Percentiles rank a stretch among this genome's conserved stretches.
These are phyloP conservation scores for Diorhabda sublineata DNA, from an alignment of 1,140 invertebrate genomes.

Conservation along the genomic window DNA sequence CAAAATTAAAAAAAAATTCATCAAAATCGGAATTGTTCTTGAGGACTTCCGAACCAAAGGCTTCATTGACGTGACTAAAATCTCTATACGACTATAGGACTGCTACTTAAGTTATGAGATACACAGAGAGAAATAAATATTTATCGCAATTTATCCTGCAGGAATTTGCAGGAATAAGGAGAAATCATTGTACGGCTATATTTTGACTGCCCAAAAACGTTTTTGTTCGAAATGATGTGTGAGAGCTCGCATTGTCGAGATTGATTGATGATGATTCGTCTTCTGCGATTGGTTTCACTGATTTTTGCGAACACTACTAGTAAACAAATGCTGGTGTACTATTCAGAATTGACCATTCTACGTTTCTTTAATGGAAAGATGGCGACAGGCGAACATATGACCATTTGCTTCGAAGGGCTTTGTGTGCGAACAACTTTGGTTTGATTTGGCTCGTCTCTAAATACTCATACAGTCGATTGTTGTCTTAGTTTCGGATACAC, in stretches of 20 bases:
- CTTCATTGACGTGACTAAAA: too few species aligned
- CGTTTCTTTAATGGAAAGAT: neutral
- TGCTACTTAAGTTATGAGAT: too few species aligned
- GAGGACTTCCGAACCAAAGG: too few species aligned
- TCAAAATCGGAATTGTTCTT: too few species aligned
- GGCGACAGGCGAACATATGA: neutral
- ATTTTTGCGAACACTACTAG: neutral
- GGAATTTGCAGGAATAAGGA: neutral
- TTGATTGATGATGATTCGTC: neutral
- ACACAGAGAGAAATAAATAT: too few species aligned
- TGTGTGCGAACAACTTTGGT: neutral
- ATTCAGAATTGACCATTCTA: neutral
- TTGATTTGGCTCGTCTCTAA: too few species aligned
- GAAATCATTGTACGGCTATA: neutral
- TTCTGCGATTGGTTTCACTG: neutral
- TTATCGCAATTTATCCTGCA: neutral
- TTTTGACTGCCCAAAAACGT: neutral
- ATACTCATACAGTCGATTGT: too few species aligned
- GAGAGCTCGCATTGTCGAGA: neutral
- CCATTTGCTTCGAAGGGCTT: neutral
- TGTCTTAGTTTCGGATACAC: too few species aligned
- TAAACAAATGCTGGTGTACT: neutral
- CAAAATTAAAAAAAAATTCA: too few species aligned
- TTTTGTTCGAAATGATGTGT: neutral
- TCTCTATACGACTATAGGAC: too few species aligned